Evolutionary conservation across 2,113 vertebrate species (phyloP).

Genomic region (Malurus elegans): DNA sequence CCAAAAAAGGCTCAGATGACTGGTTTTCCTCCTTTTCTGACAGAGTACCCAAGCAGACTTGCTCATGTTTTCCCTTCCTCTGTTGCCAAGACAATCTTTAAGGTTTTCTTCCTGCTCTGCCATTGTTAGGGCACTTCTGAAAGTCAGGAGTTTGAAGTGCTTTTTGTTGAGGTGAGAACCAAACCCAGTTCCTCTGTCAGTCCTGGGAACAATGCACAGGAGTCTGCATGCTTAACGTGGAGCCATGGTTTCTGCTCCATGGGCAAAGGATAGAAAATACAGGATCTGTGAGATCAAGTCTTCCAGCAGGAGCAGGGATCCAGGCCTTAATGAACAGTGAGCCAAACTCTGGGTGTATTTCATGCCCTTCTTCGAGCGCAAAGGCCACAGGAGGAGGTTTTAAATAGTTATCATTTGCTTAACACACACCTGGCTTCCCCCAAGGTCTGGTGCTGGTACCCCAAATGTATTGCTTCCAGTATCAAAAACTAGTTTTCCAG

Average conservation of each 20-base stretch:
- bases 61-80: not conserved
- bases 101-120: not conserved
- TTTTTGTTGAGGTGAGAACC: not conserved
- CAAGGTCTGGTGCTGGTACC: not conserved
- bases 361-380: not conserved
- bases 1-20: not conserved
- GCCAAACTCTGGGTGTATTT: not conserved
- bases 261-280: not conserved
- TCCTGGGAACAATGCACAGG: not conserved
- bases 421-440: not conserved
- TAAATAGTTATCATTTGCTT: not conserved
- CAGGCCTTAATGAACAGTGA: not conserved
- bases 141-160: not conserved
- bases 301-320: not conserved
- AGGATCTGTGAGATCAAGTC: not conserved
- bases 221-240: not conserved
- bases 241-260: not conserved
- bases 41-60: not conserved
- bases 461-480: not conserved
- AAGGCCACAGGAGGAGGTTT: not conserved
- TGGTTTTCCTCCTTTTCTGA: not conserved
- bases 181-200: rapidly evolving
- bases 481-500: not conserved
- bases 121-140: not conserved
- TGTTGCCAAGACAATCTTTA: not conserved